Percentiles rank a stretch among this genome's conserved stretches.
These are phyloP conservation scores for Perca fluviatilis DNA, from an alignment of 2,113 vertebrate genomes.

Conservation along the genomic window DNA sequence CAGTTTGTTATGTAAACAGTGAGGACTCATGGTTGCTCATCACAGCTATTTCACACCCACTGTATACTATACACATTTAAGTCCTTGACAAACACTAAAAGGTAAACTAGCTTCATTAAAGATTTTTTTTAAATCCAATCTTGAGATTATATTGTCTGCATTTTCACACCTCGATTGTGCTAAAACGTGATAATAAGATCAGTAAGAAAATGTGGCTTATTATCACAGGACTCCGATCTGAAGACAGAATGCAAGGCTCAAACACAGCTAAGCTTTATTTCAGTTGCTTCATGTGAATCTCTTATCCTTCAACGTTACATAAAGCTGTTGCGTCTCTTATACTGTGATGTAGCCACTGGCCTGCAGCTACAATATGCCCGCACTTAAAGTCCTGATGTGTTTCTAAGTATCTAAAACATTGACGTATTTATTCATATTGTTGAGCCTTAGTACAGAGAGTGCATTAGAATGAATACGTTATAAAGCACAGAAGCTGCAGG, in stretches of 20 bases:
- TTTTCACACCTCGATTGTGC: neutral
- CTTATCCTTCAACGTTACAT: constrained; percentile 55
- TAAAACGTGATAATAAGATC: neutral
- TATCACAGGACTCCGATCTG: constrained; percentile 25
- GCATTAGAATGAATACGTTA: constrained; percentile 37
- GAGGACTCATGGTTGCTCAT: constrained; percentile 3
- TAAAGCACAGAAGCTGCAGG: constrained; percentile 40
- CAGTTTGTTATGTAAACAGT: constrained; percentile 66
- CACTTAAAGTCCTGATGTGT: constrained; percentile 54
- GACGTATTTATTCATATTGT: constrained; percentile 49
- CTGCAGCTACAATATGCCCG: constrained; percentile 53
- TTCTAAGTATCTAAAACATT: constrained; percentile 56
- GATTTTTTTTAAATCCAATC: neutral
- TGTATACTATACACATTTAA: constrained; percentile 5
- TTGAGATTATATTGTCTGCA: constrained; percentile 2
- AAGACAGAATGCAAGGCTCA: constrained; percentile 41
- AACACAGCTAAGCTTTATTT: constrained; percentile 32
- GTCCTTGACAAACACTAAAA: constrained; percentile 20
- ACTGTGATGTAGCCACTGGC: constrained; percentile 46
- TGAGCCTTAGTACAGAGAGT: constrained; percentile 19
- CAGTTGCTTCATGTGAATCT: constrained; percentile 37
- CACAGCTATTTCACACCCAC: constrained; percentile 26
- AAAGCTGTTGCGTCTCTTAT: constrained; percentile 64
- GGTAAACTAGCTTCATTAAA: constrained; percentile 1
- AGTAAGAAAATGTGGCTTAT: constrained; percentile 7